Evolutionary conservation across 2,113 vertebrate species (phyloP).

Genomic region (Ondatra zibethicus): DNA sequence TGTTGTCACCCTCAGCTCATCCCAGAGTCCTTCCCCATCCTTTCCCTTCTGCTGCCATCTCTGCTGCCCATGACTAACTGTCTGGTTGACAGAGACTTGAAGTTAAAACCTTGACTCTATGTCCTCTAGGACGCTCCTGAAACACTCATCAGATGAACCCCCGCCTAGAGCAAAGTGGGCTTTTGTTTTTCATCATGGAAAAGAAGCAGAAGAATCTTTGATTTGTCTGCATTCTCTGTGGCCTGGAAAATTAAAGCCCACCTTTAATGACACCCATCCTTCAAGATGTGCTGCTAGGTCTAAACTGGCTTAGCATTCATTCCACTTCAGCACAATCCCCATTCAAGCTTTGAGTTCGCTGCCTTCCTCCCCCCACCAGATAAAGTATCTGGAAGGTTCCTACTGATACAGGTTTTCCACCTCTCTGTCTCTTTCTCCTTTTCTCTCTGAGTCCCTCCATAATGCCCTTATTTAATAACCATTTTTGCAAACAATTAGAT

Average conservation of each 20-base stretch:
- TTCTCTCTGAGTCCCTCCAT: neutral
- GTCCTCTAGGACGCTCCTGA: conserved; percentile 73
- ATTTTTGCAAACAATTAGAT: neutral
- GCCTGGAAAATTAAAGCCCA: conserved; percentile 11
- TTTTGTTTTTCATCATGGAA: conserved; percentile 79
- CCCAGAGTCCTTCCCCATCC: conserved; percentile 61
- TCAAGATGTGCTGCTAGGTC: conserved; percentile 73
- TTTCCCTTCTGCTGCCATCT: conserved; percentile 76
- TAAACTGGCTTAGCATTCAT: conserved; percentile 75
- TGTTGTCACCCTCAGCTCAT: conserved; percentile 63
- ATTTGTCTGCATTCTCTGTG: neutral
- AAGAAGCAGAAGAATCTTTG: conserved; percentile 73
- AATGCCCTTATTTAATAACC: neutral
- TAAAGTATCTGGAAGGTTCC: conserved; percentile 20
- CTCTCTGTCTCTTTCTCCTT: conserved; percentile 67
- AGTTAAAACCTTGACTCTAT: conserved; percentile 73
- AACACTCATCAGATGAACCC: conserved; percentile 19
- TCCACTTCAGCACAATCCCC: conserved; percentile 72
- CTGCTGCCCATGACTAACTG: conserved; percentile 77
- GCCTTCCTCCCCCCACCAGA: neutral
- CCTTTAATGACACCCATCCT: conserved; percentile 72
- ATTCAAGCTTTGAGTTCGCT: conserved; percentile 64
- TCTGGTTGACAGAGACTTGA: conserved; percentile 74
- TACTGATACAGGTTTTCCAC: conserved; percentile 77
- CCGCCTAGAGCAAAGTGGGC: conserved; percentile 79